Conservation (phyloP, 2,113 vertebrate genomes). For the Canis aureus region DNA sequence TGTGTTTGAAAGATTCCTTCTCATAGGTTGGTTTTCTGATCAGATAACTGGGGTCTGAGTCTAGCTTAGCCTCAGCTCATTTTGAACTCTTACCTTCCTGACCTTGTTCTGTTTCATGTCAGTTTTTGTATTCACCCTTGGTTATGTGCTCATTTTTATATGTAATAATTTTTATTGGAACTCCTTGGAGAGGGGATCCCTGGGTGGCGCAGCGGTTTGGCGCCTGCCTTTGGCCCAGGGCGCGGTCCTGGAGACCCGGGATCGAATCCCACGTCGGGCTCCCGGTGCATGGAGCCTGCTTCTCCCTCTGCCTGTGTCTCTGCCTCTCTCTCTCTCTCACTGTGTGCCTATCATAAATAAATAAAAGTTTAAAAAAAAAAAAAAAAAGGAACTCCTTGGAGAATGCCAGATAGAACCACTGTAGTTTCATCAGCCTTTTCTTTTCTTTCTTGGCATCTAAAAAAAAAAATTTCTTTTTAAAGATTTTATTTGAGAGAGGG, state of each 20-base stretch:
- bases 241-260: no score
- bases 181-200: neutral
- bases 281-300: no score
- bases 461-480: neutral
- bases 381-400: neutral
- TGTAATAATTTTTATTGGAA: neutral
- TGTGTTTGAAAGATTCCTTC: neutral
- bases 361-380: no score
- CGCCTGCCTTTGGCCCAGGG: no score
- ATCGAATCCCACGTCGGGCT: no score
- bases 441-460: constrained; percentile 36
- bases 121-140: neutral
- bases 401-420: neutral
- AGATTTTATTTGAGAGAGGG: neutral
- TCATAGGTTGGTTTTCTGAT: neutral
- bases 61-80: neutral
- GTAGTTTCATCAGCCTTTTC: neutral
- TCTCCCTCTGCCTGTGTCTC: no score
- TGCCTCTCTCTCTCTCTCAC: no score
- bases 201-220: no score
- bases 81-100: neutral
- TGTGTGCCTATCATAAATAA: no score
- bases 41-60: neutral
- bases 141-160: neutral
- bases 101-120: neutral